A percentile compares a stretch with the other conserved stretches of the same genome.
These are phyloP conservation scores for Parazoanthus darwini DNA, from an alignment of 92 coral and sea anemone species.

Conservation along the genomic window DNA sequence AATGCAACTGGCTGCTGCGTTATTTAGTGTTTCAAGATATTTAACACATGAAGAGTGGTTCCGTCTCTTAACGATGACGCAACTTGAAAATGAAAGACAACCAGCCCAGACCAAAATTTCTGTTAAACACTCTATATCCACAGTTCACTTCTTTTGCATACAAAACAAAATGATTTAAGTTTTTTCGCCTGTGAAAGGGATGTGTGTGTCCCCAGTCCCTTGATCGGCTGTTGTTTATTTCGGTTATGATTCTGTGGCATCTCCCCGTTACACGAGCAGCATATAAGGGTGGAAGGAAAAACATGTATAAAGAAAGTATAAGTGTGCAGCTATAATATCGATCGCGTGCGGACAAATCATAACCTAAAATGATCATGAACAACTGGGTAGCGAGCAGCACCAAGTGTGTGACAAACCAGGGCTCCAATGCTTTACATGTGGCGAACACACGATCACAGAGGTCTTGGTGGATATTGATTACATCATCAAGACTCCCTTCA, in stretches of 20 bases:
- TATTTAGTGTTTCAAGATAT: too few species aligned
- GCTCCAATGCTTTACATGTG: not conserved
- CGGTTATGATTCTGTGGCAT: slow-evolving; percentile 1
- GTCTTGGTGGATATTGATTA: slow-evolving; percentile 13
- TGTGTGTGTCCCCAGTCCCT: slow-evolving; percentile 4
- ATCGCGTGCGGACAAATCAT: not conserved
- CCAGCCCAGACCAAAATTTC: not conserved
- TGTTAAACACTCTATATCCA: not conserved
- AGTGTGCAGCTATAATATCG: not conserved
- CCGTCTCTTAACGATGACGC: not conserved
- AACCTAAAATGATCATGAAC: not conserved
- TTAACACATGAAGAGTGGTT: not conserved
- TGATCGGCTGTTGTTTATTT: not conserved
- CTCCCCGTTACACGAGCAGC: not conserved
- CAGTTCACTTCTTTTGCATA: not conserved
- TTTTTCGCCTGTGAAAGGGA: not conserved
- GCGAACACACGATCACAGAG: slow-evolving; percentile 1
- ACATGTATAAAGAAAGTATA: not conserved
- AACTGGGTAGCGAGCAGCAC: not conserved
- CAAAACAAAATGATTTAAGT: not conserved
- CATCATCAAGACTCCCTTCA: slow-evolving; percentile 19
- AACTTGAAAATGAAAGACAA: not conserved
- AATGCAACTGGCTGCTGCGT: too few species aligned
- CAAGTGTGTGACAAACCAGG: slow-evolving; percentile 4
- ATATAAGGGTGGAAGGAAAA: not conserved